Percentiles rank a stretch among this genome's conserved stretches.
Conservation (phyloP, 2,888 invertebrate genomes). For the Meghimatium bilineatum region DNA sequence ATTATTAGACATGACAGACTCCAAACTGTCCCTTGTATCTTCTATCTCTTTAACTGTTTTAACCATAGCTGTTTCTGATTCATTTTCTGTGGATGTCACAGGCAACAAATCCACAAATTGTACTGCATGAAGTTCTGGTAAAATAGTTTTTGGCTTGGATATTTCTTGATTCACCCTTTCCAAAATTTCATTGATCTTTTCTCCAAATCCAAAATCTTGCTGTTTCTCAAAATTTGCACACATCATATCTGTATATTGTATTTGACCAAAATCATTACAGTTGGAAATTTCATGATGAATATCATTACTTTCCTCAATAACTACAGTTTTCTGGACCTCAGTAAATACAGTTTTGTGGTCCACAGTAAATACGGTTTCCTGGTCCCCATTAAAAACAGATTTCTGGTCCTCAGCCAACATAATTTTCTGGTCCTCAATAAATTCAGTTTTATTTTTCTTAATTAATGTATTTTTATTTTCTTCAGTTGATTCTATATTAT, state of each 20-base stretch:
- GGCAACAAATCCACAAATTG: neutral
- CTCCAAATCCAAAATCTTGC: neutral
- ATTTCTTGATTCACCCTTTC: neutral
- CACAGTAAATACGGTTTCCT: neutral
- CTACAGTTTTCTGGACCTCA: neutral
- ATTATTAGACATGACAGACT: conserved; percentile 10
- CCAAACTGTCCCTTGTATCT: neutral
- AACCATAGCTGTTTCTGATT: neutral
- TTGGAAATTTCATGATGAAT: neutral
- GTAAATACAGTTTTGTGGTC: neutral
- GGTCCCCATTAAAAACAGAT: neutral
- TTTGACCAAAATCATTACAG: neutral
- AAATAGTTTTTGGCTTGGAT: neutral
- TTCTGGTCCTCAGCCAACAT: neutral
- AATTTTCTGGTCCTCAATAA: neutral
- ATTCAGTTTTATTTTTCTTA: neutral
- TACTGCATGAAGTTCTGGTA: neutral
- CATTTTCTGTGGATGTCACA: neutral
- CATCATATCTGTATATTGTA: neutral
- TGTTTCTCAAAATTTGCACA: neutral
- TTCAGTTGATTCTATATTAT: no score
- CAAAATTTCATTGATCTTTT: neutral
- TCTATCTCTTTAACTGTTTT: neutral
- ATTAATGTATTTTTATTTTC: no score
- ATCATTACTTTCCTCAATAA: neutral